Evolutionary conservation across 1,140 invertebrate genomes (phyloP), one percentile per base, ranked within the genome.

Genomic region (Drosophila novamexicana): DNA sequence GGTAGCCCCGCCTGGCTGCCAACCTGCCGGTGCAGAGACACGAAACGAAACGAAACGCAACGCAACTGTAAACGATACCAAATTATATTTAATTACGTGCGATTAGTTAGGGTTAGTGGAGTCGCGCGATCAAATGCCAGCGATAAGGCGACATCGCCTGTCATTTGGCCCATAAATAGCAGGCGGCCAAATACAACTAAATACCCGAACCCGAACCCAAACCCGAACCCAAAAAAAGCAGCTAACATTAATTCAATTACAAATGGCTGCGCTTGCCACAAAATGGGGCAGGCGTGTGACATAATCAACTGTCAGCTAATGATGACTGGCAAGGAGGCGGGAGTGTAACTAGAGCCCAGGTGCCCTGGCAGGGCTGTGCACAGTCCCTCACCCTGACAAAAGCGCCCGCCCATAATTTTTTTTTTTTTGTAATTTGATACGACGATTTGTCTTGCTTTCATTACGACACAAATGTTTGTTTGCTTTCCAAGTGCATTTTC

Each of bases 61-160:
- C 64, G 68, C 85, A 89, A 89, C 84, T 89, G 84, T 89, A 89
- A 89, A 89, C 84, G 84, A 89, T 89, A 89, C 80, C 85, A 89
- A 89, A 89, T 89, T 89, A 90, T 90, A 90, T 91, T 91, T 91
- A 91, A 91, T 91, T 91, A 91, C 89, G 84, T 85, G 81, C 89
- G 89, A 91, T 91, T 91, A 91, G 89, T 91, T 91, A 91, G 81
- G 89, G 89, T 91, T 91, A 91, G 80, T 91, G 83, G 72, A 91
- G 83, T 91, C 81, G 78, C 54, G 73, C 88, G 89, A 91, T 91
- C 88, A 89, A 91, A 88, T 91, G 67, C 45, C 49, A 34, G 45
- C 84, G 88, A 91, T 91, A 91, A 91, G 82, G 61, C 67, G 16
- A 44, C n/a, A 39, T 67, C 44, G 68, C 77, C 81, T 79, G 74